These are phyloP conservation scores for Sceloporus undulatus DNA, from an alignment of 2,113 vertebrate genomes.

Conservation along the genomic window DNA sequence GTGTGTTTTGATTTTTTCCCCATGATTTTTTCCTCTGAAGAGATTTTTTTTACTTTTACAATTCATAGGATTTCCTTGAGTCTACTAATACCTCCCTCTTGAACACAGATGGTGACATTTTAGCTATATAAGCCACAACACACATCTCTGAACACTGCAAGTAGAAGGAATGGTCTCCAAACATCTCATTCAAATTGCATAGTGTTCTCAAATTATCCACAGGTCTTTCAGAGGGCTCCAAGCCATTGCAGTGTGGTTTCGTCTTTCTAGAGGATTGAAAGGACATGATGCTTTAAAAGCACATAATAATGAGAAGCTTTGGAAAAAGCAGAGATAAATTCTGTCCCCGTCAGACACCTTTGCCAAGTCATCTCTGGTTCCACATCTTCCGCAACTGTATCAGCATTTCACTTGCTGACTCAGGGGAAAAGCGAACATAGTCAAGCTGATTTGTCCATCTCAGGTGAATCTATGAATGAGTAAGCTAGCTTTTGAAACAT, in stretches of 20 bases:
- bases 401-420: slow-evolving; percentile 8
- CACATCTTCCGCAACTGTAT: not conserved
- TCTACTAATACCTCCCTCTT: not conserved
- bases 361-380: not conserved
- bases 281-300: not conserved
- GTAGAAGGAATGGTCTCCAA: not conserved
- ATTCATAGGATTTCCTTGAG: not conserved
- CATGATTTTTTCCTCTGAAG: not conserved
- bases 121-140: not conserved
- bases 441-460: not conserved
- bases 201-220: not conserved
- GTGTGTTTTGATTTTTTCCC: not conserved
- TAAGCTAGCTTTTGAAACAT: not conserved
- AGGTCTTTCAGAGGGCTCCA: not conserved
- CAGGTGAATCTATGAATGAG: not conserved
- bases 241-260: not conserved
- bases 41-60: not conserved
- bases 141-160: not conserved
- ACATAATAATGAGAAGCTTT: not conserved
- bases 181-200: not conserved
- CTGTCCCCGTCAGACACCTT: not conserved
- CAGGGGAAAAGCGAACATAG: not conserved
- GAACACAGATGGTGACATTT: not conserved
- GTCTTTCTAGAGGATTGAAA: not conserved
- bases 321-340: not conserved